A percentile compares a stretch with the other conserved stretches of the same genome.
These are phyloP conservation scores for Apis mellifera DNA, from an alignment of 1,140 invertebrate species.

Conservation along the genomic window Amel_HAv3.1 CM009940.2:9974501-9975000, in stretches of 20 bases:
- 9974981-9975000: not conserved
- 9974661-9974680: not conserved
- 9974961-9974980: slow-evolving; percentile 74
- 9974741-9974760: slow-evolving; percentile 77
- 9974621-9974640: slow-evolving; percentile 97
- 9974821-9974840: slow-evolving; percentile 95
- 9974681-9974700: not conserved
- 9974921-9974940: slow-evolving; percentile 97
- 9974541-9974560: slow-evolving; percentile 88
- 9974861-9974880: slow-evolving; percentile 93
- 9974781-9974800: slow-evolving; percentile 97
- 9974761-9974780: slow-evolving; percentile 91
- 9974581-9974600: slow-evolving; percentile 89
- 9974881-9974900: slow-evolving; percentile 98
- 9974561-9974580: slow-evolving; percentile 94
- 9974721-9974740: slow-evolving; percentile 72
- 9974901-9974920: slow-evolving; percentile 93
- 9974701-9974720: too few relatives aligned
- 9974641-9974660: slow-evolving; percentile 93
- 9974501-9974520: slow-evolving; percentile 88
- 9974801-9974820: slow-evolving; percentile 97
- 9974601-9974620: slow-evolving; percentile 91
- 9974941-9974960: slow-evolving; percentile 96
- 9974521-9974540: slow-evolving; percentile 84
- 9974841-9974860: slow-evolving; percentile 93